These are phyloP conservation scores for Ispidina picta DNA, from an alignment of 2,797 vertebrate genomes.

Conservation along the genomic window DNA sequence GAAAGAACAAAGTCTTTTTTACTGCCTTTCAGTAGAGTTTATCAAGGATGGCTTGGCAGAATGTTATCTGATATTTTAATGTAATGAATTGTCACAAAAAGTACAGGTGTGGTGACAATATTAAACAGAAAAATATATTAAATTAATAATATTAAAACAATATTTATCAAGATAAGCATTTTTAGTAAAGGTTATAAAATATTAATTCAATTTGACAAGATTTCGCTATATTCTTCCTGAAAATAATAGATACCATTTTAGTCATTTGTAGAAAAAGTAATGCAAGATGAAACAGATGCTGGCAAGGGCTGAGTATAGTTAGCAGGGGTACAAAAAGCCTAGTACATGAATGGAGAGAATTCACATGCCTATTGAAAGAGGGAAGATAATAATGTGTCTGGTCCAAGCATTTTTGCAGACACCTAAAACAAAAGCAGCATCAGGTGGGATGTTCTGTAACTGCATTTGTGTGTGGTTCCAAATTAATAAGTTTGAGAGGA, in stretches of 20 bases:
- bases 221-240: background rate
- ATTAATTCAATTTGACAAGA: background rate
- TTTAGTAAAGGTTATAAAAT: background rate
- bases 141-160: too few relatives aligned
- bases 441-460: background rate
- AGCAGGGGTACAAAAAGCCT: background rate
- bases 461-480: background rate
- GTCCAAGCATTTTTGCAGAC: background rate
- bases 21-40: background rate
- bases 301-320: background rate
- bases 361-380: background rate
- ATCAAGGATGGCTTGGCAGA: background rate
- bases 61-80: background rate
- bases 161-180: background rate
- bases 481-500: background rate
- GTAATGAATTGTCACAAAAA: background rate
- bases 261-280: background rate
- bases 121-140: background rate
- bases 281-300: background rate
- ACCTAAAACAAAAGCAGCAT: background rate
- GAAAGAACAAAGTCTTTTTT: background rate
- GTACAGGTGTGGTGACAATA: background rate
- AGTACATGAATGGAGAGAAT: background rate
- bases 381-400: background rate
- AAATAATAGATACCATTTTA: background rate